These are phyloP conservation scores for Penaeus vannamei DNA, from an alignment of 1,140 invertebrate genomes.

Conservation along the genomic window DNA sequence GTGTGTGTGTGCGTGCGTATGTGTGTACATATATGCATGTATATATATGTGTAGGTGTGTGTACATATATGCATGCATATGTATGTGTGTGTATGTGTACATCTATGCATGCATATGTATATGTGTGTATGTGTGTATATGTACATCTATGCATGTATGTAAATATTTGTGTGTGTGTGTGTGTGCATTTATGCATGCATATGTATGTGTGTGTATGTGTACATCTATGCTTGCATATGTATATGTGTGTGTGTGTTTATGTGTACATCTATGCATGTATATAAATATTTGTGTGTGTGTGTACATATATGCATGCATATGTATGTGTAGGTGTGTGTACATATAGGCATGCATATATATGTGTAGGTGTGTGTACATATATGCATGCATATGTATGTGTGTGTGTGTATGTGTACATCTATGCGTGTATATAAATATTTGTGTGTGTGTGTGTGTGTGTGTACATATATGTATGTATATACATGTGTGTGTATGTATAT, in stretches of 20 bases:
- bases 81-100: neutral
- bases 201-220: too few species aligned
- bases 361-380: too few species aligned
- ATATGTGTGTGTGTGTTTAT: too few species aligned
- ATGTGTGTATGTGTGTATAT: neutral
- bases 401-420: neutral
- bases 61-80: neutral
- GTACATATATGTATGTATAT: neutral
- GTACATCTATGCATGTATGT: neutral
- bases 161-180: too few species aligned
- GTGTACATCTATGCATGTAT: too few species aligned
- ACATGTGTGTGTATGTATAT: neutral
- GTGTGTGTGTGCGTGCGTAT: neutral
- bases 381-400: too few species aligned
- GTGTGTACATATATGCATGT: neutral
- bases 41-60: neutral
- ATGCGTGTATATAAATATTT: neutral
- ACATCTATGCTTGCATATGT: too few species aligned
- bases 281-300: too few species aligned
- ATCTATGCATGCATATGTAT: neutral
- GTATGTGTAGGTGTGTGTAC: too few species aligned
- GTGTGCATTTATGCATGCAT: too few species aligned
- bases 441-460: neutral
- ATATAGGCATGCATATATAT: too few species aligned
- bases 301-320: too few species aligned